phyloP scores from a whole-genome alignment of 2,888 invertebrate genomes.

The Eupithecia vulgata region DNA sequence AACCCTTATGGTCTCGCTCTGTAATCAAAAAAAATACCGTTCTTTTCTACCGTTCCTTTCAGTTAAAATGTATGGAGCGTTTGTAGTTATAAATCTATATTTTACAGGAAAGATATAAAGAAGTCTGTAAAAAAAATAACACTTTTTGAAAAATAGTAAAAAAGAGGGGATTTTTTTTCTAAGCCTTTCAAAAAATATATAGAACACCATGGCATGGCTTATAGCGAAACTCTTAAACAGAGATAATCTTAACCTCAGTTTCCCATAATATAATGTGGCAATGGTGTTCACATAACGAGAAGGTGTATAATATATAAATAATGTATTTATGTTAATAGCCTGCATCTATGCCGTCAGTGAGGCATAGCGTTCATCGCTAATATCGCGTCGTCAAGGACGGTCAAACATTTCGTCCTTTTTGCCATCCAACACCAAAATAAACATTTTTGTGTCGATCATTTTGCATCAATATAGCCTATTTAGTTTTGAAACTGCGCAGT shows the following conservation, averaged over 20 bases:
- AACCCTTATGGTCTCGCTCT: too few species aligned
- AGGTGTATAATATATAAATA: constrained; percentile 22
- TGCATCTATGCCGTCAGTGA: constrained; percentile 31
- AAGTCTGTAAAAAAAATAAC: too few species aligned
- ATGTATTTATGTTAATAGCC: constrained; percentile 31
- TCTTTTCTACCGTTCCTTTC: too few species aligned
- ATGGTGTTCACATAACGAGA: constrained; percentile 23
- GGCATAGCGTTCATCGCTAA: constrained; percentile 20
- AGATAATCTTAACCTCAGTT: constrained; percentile 25
- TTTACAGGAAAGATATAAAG: too few species aligned
- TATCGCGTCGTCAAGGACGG: constrained; percentile 27
- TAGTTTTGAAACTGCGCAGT: background rate
- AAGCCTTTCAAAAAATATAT: too few species aligned
- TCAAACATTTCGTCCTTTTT: constrained; percentile 5
- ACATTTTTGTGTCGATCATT: background rate
- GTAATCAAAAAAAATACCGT: too few species aligned
- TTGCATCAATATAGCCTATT: background rate
- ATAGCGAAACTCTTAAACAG: background rate
- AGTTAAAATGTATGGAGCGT: too few species aligned
- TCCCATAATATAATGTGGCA: constrained; percentile 30
- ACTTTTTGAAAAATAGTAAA: too few species aligned
- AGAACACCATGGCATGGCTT: too few species aligned
- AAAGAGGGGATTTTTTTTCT: too few species aligned
- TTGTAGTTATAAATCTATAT: too few species aligned
- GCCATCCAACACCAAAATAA: background rate